A percentile compares a stretch with the other conserved stretches of the same genome.
Conservation (phyloP, 92 coral and sea anemone species). For the Nematostella vectensis region DNA sequence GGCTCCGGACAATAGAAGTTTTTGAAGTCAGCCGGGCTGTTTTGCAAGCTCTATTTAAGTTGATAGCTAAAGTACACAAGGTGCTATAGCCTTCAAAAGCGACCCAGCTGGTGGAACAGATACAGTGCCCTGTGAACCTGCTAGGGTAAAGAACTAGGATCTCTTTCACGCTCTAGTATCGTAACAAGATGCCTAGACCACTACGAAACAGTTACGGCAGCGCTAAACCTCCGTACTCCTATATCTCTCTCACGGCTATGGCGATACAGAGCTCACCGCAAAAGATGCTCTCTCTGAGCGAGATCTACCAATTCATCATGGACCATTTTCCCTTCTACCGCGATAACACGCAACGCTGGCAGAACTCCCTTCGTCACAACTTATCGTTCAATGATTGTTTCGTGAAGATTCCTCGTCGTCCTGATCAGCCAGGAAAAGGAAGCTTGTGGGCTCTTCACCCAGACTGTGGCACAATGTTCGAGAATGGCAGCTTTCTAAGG, state of each 20-base stretch:
- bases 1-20: slow-evolving; percentile 75
- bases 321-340: slow-evolving; percentile 98
- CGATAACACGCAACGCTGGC: slow-evolving; percentile 98
- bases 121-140: slow-evolving; percentile 27
- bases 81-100: slow-evolving; percentile 60
- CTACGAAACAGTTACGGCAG: slow-evolving; percentile 96
- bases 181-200: slow-evolving; percentile 83
- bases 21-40: slow-evolving; percentile 90
- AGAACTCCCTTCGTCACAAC: slow-evolving; percentile 92
- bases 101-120: slow-evolving; percentile 47
- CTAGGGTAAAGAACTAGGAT: slow-evolving; percentile 26
- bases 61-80: slow-evolving; percentile 85
- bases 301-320: slow-evolving; percentile 97
- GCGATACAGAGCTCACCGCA: slow-evolving; percentile 98
- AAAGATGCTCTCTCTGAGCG: slow-evolving; percentile 95
- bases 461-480: slow-evolving; percentile 98
- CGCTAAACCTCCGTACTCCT: slow-evolving; percentile 96
- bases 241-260: slow-evolving; percentile 95
- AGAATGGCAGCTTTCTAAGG: slow-evolving; percentile 90
- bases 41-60: slow-evolving; percentile 65
- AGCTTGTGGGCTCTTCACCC: slow-evolving; percentile 99
- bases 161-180: slow-evolving; percentile 3
- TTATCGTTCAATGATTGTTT: slow-evolving; percentile 96
- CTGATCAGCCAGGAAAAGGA: slow-evolving; percentile 98
- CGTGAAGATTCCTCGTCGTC: slow-evolving; percentile 92